Evolutionary conservation across 2,113 vertebrate species (phyloP).

Genomic region (Hassar affinis): DNA sequence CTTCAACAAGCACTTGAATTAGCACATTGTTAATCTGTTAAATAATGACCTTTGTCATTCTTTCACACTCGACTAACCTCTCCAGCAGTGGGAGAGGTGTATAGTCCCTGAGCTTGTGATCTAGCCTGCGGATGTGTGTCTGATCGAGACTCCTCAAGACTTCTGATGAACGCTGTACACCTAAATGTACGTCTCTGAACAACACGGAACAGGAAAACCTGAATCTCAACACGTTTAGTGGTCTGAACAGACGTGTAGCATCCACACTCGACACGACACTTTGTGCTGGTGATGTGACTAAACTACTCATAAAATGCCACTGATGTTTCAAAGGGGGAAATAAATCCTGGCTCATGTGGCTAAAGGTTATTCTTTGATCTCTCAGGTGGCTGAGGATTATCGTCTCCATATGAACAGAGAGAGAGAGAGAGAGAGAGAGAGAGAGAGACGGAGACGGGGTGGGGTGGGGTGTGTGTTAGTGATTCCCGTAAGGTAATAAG

Average conservation of each 20-base stretch:
- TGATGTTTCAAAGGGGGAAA: constrained; percentile 72
- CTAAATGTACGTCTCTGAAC: neutral
- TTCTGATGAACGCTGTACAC: neutral
- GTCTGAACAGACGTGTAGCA: neutral
- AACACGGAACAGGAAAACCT: neutral
- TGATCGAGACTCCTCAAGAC: neutral
- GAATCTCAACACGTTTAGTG: neutral
- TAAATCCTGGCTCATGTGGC: constrained; percentile 66
- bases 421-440: neutral
- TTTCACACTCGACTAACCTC: neutral
- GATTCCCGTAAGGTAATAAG: constrained; percentile 42
- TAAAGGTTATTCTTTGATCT: constrained; percentile 70
- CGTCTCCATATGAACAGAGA: constrained; percentile 39
- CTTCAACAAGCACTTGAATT: neutral
- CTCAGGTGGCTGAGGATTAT: constrained; percentile 65
- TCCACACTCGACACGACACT: neutral
- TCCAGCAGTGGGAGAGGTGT: neutral
- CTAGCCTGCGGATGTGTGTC: neutral
- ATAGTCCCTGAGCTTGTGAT: neutral
- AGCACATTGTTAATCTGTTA: neutral
- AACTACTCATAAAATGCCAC: constrained; percentile 62
- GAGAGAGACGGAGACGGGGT: neutral
- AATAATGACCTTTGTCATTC: neutral
- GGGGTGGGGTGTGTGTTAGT: neutral
- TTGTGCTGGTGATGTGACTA: constrained; percentile 62